These are phyloP conservation scores for Papilio machaon DNA, from an alignment of 1,140 invertebrate genomes.

Conservation along the genomic window DNA sequence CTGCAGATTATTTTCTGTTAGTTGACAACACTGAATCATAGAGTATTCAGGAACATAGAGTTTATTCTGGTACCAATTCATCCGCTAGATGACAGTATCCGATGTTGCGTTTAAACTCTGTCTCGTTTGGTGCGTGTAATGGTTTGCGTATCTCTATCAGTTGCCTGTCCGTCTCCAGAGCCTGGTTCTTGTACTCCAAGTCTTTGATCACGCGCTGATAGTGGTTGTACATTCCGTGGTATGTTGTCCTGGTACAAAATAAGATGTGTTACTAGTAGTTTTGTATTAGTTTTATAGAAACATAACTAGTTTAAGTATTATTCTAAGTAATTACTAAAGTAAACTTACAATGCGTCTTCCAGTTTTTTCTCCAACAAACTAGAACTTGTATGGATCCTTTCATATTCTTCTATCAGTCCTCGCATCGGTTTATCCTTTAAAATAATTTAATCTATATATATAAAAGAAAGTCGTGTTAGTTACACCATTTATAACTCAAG, in stretches of 20 bases:
- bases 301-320: background rate
- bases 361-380: slow-evolving; percentile 86
- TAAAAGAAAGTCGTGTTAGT: no score
- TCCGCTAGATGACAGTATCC: slow-evolving; percentile 73
- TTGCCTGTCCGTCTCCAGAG: slow-evolving; percentile 84
- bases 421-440: slow-evolving; percentile 87
- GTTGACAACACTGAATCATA: background rate
- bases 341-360: slow-evolving; percentile 83
- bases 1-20: background rate
- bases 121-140: slow-evolving; percentile 62
- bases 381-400: slow-evolving; percentile 83
- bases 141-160: slow-evolving; percentile 75
- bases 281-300: background rate
- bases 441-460: no score
- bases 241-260: slow-evolving; percentile 81
- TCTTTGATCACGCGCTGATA: slow-evolving; percentile 85
- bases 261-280: background rate
- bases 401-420: slow-evolving; percentile 87
- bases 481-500: no score
- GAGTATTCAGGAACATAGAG: background rate
- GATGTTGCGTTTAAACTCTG: slow-evolving; percentile 72
- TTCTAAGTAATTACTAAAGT: background rate
- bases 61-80: slow-evolving; percentile 64
- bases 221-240: slow-evolving; percentile 86
- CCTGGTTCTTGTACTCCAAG: slow-evolving; percentile 88